phyloP scores from a whole-genome alignment of 2,888 invertebrate genomes.

The Sinhomidia bicolor region DNA sequence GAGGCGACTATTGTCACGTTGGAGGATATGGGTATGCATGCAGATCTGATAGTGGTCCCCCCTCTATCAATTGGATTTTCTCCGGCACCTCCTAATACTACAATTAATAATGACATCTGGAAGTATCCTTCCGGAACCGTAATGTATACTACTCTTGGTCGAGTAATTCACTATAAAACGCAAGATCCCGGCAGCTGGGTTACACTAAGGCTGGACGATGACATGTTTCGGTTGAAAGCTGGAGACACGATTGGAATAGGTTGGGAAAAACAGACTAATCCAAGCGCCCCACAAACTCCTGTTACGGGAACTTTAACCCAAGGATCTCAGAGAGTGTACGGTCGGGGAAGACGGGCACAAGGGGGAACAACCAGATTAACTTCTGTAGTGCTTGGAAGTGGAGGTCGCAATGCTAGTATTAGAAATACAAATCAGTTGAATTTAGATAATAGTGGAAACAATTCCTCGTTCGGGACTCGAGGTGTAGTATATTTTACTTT shows the following conservation, averaged over 20 bases:
- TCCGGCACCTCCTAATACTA: slow-evolving; percentile 18
- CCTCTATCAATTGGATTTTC: slow-evolving; percentile 70
- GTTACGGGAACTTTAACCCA: too few species aligned
- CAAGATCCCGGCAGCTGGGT: slow-evolving; percentile 82
- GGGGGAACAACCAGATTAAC: neutral
- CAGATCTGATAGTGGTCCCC: slow-evolving; percentile 65
- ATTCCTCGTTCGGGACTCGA: slow-evolving; percentile 78
- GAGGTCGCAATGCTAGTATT: neutral
- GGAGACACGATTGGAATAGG: slow-evolving; percentile 82
- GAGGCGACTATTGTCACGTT: slow-evolving; percentile 67
- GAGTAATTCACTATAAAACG: slow-evolving; percentile 82
- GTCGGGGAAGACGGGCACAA: neutral
- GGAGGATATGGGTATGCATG: slow-evolving; percentile 60
- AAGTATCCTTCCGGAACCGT: slow-evolving; percentile 72
- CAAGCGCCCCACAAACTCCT: neutral
- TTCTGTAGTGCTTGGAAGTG: neutral
- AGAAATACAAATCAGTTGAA: slow-evolving; percentile 4
- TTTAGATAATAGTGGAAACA: neutral
- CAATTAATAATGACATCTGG: slow-evolving; percentile 63
- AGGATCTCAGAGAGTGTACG: neutral
- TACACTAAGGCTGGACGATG: slow-evolving; percentile 81
- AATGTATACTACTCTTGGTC: slow-evolving; percentile 81
- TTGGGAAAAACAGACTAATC: slow-evolving; percentile 79
- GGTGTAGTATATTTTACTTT: slow-evolving; percentile 82
- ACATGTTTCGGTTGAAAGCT: slow-evolving; percentile 80